These are phyloP conservation scores for Zoroaster sp. DNA, from an alignment of 53 echinoderm and acorn worm species.

Conservation along the genomic window DNA sequence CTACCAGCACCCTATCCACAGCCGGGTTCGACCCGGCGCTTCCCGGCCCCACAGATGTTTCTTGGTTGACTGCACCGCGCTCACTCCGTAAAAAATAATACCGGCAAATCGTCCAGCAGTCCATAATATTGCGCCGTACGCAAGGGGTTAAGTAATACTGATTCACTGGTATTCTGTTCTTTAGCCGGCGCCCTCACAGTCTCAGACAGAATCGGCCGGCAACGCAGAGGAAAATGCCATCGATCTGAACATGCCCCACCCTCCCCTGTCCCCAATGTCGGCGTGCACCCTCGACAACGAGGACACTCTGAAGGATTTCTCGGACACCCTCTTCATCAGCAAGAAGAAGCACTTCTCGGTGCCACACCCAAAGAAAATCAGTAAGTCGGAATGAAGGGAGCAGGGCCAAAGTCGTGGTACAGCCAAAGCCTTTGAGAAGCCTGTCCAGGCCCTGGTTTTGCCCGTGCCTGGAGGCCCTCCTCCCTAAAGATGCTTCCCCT, in stretches of 20 bases:
- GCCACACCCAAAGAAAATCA: slow-evolving; percentile 94
- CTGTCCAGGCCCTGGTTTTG: background rate
- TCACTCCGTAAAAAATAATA: no score
- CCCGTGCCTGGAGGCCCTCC: no score
- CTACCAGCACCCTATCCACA: no score
- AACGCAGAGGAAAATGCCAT: slow-evolving; percentile 87
- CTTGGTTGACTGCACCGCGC: no score
- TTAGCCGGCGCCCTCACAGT: background rate
- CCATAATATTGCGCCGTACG: no score
- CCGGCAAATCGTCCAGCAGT: no score
- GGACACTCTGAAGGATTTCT: slow-evolving; percentile 92
- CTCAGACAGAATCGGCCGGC: background rate
- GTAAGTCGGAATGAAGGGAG: slow-evolving; percentile 62
- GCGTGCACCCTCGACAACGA: slow-evolving; percentile 88
- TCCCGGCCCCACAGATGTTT: no score
- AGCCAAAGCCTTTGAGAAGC: no score
- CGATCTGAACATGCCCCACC: slow-evolving; percentile 83
- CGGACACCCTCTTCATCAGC: slow-evolving; percentile 96
- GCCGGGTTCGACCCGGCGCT: no score
- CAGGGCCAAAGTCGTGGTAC: background rate
- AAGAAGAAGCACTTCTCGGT: slow-evolving; percentile 80
- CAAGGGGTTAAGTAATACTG: no score
- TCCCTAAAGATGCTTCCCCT: no score
- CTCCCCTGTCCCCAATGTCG: slow-evolving; percentile 90
- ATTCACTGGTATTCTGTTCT: background rate